Base-by-base conservation (phyloP, 2,113 vertebrate genomes). In the Misgurnus mizolepis region DNA sequence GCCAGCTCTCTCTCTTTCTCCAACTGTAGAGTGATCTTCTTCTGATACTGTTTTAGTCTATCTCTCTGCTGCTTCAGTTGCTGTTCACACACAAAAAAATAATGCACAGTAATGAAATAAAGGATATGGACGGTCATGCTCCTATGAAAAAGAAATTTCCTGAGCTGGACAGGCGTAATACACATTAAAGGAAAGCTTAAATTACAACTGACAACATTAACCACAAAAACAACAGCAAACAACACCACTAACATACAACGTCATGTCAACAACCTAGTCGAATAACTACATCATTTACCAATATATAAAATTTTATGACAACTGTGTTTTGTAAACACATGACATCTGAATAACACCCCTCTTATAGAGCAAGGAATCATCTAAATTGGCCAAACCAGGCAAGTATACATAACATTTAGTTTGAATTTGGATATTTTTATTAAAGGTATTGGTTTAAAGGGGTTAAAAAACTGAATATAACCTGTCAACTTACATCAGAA, bases 51-150 rank as follows among this genome's bases (percentile, higher is more conserved):
- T 69, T 84, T 91, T 86, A 99, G 93, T 79, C 96, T 98, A 92
- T 99, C 97, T 85, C 97, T 87, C 85, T 99, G 97, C 89, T 98
- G 96, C 86, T 98, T 99, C 89, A 99, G 90, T 96, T 98, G 96
- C 96, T 97, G 88, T 22, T 47, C 8, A 56, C 34, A 67, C 43
- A 75, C 18, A 75, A 0, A 34, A 34, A 84, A 5, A 70, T 7
- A 41, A 71, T 6, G 70, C 6, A 14, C 41, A 41, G 5, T 14
- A 4, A 12, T 56, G 45, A 22, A 76, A 6, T 4, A 5, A 76
- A 8, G 1, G 4, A 49, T 6, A 9, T 27, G 22, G 3, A 67
- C 34, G 56, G 2, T 18, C 8, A 67, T 18, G 27, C 8, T 71
- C 8, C 49, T 11, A 40, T 55, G 17, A 14, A 27, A 6, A 15